Percentiles rank a stretch among this genome's conserved stretches.
phyloP scores from a whole-genome alignment of 2,888 invertebrate genomes.

The Corythucha ciliata region DNA sequence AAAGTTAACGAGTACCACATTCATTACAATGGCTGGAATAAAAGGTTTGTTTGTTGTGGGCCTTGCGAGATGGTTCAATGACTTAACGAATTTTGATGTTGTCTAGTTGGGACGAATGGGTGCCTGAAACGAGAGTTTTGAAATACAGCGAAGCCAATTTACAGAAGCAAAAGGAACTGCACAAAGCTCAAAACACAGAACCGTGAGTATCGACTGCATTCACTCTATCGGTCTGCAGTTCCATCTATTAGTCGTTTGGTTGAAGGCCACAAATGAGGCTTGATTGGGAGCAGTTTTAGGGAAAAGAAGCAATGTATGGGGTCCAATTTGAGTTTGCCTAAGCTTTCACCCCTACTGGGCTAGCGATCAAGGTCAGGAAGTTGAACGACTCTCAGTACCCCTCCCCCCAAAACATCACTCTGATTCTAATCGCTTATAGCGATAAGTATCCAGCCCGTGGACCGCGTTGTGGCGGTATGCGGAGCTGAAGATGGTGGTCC shows the following conservation, averaged over 20 bases:
- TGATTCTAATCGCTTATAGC: too few species aligned
- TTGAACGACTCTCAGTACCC: too few species aligned
- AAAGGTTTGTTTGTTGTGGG: slow-evolving; percentile 58
- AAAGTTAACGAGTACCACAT: slow-evolving; percentile 69
- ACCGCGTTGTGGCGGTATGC: too few species aligned
- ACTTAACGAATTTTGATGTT: not conserved
- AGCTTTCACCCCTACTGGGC: too few species aligned
- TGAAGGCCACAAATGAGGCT: too few species aligned
- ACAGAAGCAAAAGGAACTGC: slow-evolving; percentile 77
- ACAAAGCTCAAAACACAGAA: slow-evolving; percentile 66
- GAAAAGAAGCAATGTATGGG: not conserved
- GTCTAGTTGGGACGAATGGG: slow-evolving; percentile 80
- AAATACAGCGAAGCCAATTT: slow-evolving; percentile 85
- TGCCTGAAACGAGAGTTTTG: slow-evolving; percentile 78
- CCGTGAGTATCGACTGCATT: slow-evolving; percentile 41
- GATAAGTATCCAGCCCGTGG: too few species aligned
- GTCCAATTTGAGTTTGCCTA: too few species aligned
- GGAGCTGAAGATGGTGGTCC: too few species aligned
- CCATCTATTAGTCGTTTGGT: too few species aligned
- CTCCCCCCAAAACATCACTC: too few species aligned
- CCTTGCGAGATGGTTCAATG: not conserved
- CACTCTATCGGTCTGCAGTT: not conserved
- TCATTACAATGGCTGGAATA: slow-evolving; percentile 97
- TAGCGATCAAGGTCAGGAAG: too few species aligned
- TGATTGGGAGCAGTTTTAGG: too few species aligned